Evolutionary conservation across 2,888 invertebrate species (phyloP).

Genomic region (Amblyjoppa fuscipennis): DNA sequence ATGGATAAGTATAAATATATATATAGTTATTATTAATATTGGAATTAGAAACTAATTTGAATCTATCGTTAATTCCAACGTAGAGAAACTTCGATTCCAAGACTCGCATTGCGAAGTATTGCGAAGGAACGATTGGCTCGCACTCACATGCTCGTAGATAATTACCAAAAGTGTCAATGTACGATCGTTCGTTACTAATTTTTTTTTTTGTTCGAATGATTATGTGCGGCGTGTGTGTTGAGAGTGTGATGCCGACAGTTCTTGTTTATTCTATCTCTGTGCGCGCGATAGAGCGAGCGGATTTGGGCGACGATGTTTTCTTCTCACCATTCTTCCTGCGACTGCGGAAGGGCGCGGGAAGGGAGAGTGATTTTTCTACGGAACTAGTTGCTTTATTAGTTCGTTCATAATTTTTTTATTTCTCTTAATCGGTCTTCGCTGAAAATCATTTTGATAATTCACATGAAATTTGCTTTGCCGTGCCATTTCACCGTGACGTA

Average conservation of each 20-base stretch:
- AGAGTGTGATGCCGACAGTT: slow-evolving; percentile 33
- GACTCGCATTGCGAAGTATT: slow-evolving; percentile 26
- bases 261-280: slow-evolving; percentile 6
- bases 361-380: background rate
- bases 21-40: background rate
- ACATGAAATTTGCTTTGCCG: slow-evolving; percentile 44
- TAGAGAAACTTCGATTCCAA: background rate
- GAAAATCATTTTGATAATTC: slow-evolving; percentile 24
- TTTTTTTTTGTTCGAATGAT: slow-evolving; percentile 37
- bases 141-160: slow-evolving; percentile 20
- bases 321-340: background rate
- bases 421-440: background rate
- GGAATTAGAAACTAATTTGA: slow-evolving; percentile 1
- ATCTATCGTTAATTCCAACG: background rate
- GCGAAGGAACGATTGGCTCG: slow-evolving; percentile 21
- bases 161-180: slow-evolving; percentile 45
- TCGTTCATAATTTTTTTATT: slow-evolving; percentile 10
- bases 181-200: slow-evolving; percentile 50
- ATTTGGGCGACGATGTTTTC: slow-evolving; percentile 28
- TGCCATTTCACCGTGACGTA: slow-evolving; percentile 48
- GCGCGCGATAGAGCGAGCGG: slow-evolving; percentile 20
- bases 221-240: slow-evolving; percentile 11
- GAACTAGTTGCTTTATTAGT: slow-evolving; percentile 23
- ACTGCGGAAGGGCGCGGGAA: background rate
- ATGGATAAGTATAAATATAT: background rate